Evolutionary conservation across 1,140 invertebrate species (phyloP), one percentile per base, ranked within the genome.

Genomic region (Watersipora subatra): DNA sequence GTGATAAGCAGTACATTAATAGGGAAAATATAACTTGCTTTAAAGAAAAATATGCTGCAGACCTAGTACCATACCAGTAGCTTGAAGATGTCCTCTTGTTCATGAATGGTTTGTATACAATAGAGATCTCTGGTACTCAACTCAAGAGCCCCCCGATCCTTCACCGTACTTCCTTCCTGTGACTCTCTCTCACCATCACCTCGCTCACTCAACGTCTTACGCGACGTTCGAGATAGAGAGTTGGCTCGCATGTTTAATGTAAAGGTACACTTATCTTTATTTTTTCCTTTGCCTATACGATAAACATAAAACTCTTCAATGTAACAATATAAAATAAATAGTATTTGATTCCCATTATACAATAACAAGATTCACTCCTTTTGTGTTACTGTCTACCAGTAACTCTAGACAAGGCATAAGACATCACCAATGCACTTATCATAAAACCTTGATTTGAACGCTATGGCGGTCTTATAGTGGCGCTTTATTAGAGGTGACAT

Each of bases 221-320:
- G 75, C 66, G 81, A 82, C n/a, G 71, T 68, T 65, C 74, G 91
- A 28, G 69, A 72, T 17, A 84, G 80, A 25, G 87, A 87, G 66
- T 90, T 85, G 20, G 86, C 89, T 77, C 90, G 85, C 66, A 93
- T 84, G 68, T 91, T 92, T 7, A 91, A 77, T 29, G 86, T 78
- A 76, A 89, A 87, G 66, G 86, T 79, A 70, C 82, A 84, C 71
- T 83, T 79, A 76, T 83, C 83, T 77, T 83, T 83, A 70, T 82
- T 77, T 76, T 73, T 75, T 17, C 68, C 76, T 46, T 72, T 66
- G 57, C 73, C 76, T 76, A 62, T 20, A 69, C 67, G 62, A 28
- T 46, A 46, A 7, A 46, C n/a, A 46, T n/a, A 46, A 46, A n/a
- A 46, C 34, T 46, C 7, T 7, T 46, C 34, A n/a, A 7, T 46